These are phyloP conservation scores for Alethe diademata DNA, from an alignment of 2,113 vertebrate species.

Conservation along the genomic window DNA sequence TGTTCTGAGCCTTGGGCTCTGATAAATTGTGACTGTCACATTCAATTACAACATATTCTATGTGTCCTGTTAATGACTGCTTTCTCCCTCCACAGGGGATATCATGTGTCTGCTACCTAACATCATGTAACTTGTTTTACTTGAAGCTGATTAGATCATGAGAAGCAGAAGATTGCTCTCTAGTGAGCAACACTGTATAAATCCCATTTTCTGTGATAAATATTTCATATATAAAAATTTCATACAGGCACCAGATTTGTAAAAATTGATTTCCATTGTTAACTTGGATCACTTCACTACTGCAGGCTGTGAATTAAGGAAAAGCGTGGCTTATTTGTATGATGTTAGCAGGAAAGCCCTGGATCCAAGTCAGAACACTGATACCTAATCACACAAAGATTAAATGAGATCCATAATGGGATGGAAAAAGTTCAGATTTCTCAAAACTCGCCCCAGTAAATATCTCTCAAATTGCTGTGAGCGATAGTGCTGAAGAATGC, in stretches of 20 bases:
- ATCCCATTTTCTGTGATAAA: constrained; percentile 2
- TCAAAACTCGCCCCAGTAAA: background rate
- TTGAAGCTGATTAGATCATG: constrained; percentile 21
- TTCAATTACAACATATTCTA: background rate
- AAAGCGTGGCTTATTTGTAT: background rate
- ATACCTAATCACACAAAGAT: background rate
- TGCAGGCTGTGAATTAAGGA: background rate
- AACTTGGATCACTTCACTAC: background rate
- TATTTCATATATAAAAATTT: constrained; percentile 8
- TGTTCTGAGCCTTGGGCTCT: background rate
- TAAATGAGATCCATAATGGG: background rate
- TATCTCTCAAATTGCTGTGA: background rate
- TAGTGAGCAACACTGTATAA: background rate
- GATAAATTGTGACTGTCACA: constrained; percentile 18
- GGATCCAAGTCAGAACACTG: background rate
- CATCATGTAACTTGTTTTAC: constrained; percentile 34
- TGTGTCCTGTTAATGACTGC: background rate
- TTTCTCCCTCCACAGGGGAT: background rate
- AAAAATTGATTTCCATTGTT: constrained; percentile 22
- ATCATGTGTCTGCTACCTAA: background rate
- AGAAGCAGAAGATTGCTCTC: constrained; percentile 2
- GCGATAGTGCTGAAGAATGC: background rate
- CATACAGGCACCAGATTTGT: background rate
- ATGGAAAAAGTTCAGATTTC: background rate
- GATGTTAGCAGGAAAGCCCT: background rate